Evolutionary conservation across 1,140 invertebrate genomes (phyloP), one percentile per base, ranked within the genome.

Genomic region (Cotesia typhae): DNA sequence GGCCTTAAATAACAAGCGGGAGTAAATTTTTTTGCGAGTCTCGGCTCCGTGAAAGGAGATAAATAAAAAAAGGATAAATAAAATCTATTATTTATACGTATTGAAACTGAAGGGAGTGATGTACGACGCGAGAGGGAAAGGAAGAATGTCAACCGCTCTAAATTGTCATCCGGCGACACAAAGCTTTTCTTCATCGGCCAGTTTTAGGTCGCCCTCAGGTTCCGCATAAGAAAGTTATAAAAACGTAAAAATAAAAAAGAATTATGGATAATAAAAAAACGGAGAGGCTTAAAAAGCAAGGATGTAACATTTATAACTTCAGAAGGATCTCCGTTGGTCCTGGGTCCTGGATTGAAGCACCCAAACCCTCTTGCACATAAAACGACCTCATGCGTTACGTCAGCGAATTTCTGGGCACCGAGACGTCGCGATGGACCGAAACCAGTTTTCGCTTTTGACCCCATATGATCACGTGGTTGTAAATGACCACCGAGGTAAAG

Each of bases 401-500:
- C 66, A 67, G 66, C 66, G 66, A 67, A 67, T 67, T 55, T 67
- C 28, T 67, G 47, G 66, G 1, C 66, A 55, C 47, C 14, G 28
- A 10, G 65, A 55, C 47, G 64, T 66, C 66, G 66, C 47, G 10
- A 28, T 67, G 51, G 52, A 14, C 38, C 36, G 17, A 67, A 67
- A 67, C 66, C 66, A 67, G 66, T 67, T 67, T 67, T 67, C 66
- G 66, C 66, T 67, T 67, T 67, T 67, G 66, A 67, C 66, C 66
- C 66, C 51, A 67, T 67, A 37, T 41, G 41, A 65, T 65, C 63
- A 65, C 66, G 28, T 55, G 66, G 4, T 52, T 67, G n/a, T 55
- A 17, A 55, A 67, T 67, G 47, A 67, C 53, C 6, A 67, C 53
- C 41, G 17, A 59, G 14, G 57, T 20, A 20, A 4, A 28, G 17